Evolutionary conservation across 2,888 invertebrate genomes (phyloP), one percentile per base, ranked within the genome.

Genomic region (Gymnoscelis rufifasciata): DNA sequence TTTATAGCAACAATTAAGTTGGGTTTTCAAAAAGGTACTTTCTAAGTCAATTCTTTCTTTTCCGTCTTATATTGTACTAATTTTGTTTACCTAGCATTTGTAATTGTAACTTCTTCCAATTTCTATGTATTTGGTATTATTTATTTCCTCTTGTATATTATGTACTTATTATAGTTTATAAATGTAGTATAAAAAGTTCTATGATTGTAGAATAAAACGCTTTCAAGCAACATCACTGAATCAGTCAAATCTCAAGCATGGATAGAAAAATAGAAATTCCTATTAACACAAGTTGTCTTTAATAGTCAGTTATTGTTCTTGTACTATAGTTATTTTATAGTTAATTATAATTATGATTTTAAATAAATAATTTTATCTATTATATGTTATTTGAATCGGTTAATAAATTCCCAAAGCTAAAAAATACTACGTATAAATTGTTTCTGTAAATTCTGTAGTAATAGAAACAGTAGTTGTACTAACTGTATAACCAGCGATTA

Each of bases 351-450:
- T 43, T 74, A 78, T 70, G 68, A 76, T 76, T 77, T 77, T 64
- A 75, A 78, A 76, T 77, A 77, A 82, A 78, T 73, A 74, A 74
- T 73, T 76, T 72, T 72, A 74, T 71, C 64, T 66, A 66, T 64
- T 60, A 39, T 44, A 26, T 19, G 41, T 50, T 41, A 46, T 53
- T 51, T 50, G 5, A 14, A 10, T 14, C n/a, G 10, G n/a, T 33
- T 15, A n/a, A n/a, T n/a, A n/a, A n/a, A n/a, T n/a, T n/a, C n/a
- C n/a, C n/a, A n/a, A n/a, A n/a, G n/a, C n/a, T n/a, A n/a, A n/a
- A n/a, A n/a, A n/a, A n/a, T n/a, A n/a, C n/a, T n/a, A n/a, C n/a
- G n/a, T n/a, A n/a, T n/a, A n/a, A n/a, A n/a, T n/a, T n/a, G n/a
- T n/a, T n/a, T n/a, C n/a, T n/a, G n/a, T n/a, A n/a, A n/a, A n/a